Evolutionary conservation across 2,888 invertebrate genomes (phyloP), one percentile per base, ranked within the genome.

Genomic region (Ormyrus pomaceus): DNA sequence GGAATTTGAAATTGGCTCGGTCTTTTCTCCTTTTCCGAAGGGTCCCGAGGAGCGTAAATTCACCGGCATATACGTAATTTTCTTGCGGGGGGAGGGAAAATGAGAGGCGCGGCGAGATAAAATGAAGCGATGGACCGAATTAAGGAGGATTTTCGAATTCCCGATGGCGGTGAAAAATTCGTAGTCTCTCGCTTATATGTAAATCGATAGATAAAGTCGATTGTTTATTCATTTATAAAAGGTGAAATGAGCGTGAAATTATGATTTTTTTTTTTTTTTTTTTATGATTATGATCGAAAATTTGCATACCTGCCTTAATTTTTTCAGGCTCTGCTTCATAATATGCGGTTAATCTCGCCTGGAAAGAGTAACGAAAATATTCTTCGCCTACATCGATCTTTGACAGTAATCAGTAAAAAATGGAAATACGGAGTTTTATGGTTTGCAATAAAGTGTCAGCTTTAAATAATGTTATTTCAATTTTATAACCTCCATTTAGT

Each of bases 1-100:
- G 87, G 86, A 87, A 87, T 85, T 82, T 77, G 84, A 76, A 86
- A 87, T 87, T 85, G 85, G 84, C 80, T 83, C 82, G 34, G 77
- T 77, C 48, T 34, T 51, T 11, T 8, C 56, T 10, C 80, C 82
- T 84, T 80, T 72, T 84, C 82, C 76, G 62, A 59, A 64, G 19
- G 66, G 13, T 13, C 48, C 13, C 51, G 8, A n/a, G n/a, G 53
- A 4, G 53, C 53, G 64, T 69, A 61, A 77, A 80, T 77, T 80
- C 76, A 34, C 34, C 68, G 80, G 77, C 72, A 73, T 73, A 73
- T 58, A 48, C 77, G 70, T 76, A 62, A 80, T 71, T 80, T 80
- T 68, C 61, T n/a, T 6, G 5, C 34, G 34, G 34, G 34, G 34
- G 50, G 10, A 34, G 53, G 34, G 34, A 34, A 34, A 34, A 34